Evolutionary conservation across 1,140 invertebrate species (phyloP).

Genomic region (Cydia splendana): DNA sequence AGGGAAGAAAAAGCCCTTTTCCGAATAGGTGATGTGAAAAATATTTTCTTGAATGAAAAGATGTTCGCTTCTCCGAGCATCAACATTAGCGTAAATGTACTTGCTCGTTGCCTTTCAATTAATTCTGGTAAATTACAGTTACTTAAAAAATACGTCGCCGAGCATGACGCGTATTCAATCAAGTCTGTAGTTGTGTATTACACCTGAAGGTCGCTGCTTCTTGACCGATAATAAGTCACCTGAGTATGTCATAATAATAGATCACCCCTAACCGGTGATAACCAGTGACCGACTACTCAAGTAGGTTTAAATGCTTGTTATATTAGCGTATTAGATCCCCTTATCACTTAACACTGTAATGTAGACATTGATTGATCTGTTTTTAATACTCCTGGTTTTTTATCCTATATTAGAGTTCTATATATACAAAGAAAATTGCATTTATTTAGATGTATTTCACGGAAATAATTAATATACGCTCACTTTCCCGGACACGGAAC

Average conservation of each 20-base stretch:
- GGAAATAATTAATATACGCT: too few species aligned
- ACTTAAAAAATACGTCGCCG: background rate
- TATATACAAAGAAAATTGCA: too few species aligned
- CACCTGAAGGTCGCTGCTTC: conserved; percentile 7
- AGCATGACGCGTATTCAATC: background rate
- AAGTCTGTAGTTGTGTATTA: conserved; percentile 6
- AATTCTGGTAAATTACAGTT: background rate
- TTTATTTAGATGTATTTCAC: too few species aligned
- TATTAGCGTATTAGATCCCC: conserved; percentile 2
- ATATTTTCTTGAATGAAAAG: too few species aligned
- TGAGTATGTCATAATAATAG: conserved; percentile 22
- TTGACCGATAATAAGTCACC: conserved; percentile 21
- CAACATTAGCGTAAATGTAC: too few species aligned
- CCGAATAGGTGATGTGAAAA: too few species aligned
- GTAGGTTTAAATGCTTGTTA: background rate
- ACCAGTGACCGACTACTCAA: background rate
- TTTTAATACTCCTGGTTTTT: background rate
- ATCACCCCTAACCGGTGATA: conserved; percentile 8
- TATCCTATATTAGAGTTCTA: background rate
- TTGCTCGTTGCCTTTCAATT: background rate
- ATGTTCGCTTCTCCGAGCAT: too few species aligned
- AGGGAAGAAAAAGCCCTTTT: too few species aligned
- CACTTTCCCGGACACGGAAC: too few species aligned
- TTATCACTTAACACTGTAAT: conserved; percentile 9
- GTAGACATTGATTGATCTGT: conserved; percentile 17